A percentile compares a stretch with the other conserved stretches of the same genome.
Conservation (phyloP, 2,888 invertebrate species). For the Shargacucullia verbasci region DNA sequence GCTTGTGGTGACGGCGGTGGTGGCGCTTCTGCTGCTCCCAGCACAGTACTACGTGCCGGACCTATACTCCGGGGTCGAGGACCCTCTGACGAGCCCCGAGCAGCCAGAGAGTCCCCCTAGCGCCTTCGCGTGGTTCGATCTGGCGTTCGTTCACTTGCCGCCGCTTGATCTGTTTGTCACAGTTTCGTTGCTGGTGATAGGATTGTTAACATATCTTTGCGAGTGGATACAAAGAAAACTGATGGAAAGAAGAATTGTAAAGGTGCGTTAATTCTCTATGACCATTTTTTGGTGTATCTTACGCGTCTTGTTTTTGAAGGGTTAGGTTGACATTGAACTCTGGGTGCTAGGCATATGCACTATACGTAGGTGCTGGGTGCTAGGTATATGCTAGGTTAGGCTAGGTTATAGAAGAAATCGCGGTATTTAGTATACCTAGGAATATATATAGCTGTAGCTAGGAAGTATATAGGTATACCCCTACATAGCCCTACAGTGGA, state of each 20-base stretch:
- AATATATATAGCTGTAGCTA: no score
- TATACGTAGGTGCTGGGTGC: no score
- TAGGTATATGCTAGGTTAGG: no score
- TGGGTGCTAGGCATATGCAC: no score
- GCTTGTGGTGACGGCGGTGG: slow-evolving; percentile 69
- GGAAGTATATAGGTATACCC: no score
- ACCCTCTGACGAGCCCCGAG: slow-evolving; percentile 38
- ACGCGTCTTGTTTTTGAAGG: no score
- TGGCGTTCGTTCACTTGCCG: slow-evolving; percentile 56
- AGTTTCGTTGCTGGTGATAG: slow-evolving; percentile 63
- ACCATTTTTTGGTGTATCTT: no score
- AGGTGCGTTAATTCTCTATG: slow-evolving; percentile 73
- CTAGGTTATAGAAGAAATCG: no score
- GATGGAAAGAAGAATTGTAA: slow-evolving; percentile 77
- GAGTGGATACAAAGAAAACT: slow-evolving; percentile 82
- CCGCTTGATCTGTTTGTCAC: slow-evolving; percentile 73
- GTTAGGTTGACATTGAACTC: no score
- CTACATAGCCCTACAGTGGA: no score
- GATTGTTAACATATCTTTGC: slow-evolving; percentile 69
- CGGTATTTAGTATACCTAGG: no score
- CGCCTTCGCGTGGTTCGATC: slow-evolving; percentile 53
- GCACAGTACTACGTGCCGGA: slow-evolving; percentile 76
- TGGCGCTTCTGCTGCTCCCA: slow-evolving; percentile 73
- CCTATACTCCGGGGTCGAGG: slow-evolving; percentile 55
- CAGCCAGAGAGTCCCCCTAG: slow-evolving; percentile 23